Conservation (phyloP, 2,113 vertebrate genomes). For the Corythornis cristatus region DNA sequence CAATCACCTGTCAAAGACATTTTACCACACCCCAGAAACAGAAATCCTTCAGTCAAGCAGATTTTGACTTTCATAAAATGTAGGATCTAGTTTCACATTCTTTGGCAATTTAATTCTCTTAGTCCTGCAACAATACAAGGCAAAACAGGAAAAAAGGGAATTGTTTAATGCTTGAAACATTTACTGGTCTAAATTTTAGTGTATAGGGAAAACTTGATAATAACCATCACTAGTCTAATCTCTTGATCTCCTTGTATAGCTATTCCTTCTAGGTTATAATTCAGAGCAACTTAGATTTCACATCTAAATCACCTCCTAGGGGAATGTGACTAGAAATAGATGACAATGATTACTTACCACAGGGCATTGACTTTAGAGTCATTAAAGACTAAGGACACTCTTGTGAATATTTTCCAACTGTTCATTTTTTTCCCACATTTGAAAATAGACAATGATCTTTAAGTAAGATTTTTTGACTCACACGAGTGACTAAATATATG, state of each 20-base stretch:
- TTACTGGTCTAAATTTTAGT: not conserved
- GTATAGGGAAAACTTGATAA: not conserved
- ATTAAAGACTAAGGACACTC: not conserved
- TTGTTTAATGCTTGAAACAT: not conserved
- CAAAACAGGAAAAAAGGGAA: not conserved
- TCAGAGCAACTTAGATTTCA: not conserved
- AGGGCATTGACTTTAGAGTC: not conserved
- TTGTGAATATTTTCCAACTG: not conserved
- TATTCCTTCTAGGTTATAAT: not conserved
- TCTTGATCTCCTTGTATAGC: not conserved
- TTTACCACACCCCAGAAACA: not conserved
- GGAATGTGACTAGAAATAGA: not conserved
- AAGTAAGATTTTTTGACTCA: too few relatives aligned
- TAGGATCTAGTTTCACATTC: not conserved
- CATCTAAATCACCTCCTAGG: not conserved
- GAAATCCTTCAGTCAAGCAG: not conserved
- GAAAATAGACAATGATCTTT: not conserved
- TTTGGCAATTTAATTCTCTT: not conserved
- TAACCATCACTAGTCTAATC: not conserved
- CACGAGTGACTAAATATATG: not conserved
- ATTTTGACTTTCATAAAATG: not conserved
- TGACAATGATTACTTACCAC: not conserved
- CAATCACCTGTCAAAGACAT: not conserved
- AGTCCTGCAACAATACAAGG: not conserved
- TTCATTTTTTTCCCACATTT: not conserved